Evolutionary conservation across 2,888 invertebrate genomes (phyloP).

Genomic region (Hypsopygia costalis): DNA sequence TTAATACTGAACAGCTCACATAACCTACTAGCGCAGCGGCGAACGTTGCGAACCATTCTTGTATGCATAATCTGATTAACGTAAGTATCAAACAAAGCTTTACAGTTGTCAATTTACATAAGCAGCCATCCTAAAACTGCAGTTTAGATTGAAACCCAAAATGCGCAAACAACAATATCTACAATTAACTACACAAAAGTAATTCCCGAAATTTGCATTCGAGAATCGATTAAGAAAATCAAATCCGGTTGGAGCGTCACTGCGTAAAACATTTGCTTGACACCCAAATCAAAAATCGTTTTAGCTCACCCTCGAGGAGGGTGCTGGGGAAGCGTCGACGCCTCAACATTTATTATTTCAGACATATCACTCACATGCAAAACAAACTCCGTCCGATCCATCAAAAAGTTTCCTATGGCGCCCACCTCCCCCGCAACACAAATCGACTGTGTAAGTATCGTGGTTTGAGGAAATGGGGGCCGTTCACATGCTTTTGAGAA

Average conservation of each 20-base stretch:
- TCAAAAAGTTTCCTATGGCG: conserved; percentile 72
- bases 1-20: conserved; percentile 71
- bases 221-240: conserved; percentile 78
- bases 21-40: conserved; percentile 58
- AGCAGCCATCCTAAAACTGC: conserved; percentile 26
- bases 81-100: conserved; percentile 75
- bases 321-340: conserved; percentile 71
- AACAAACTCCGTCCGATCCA: conserved; percentile 80
- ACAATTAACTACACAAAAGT: conserved; percentile 21
- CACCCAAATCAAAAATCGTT: conserved; percentile 81
- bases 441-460: conserved; percentile 78
- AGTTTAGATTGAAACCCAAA: conserved; percentile 41
- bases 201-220: conserved; percentile 53
- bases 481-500: conserved; percentile 21
- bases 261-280: conserved; percentile 79
- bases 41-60: conserved; percentile 68
- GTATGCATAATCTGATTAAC: conserved; percentile 79
- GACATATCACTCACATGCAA: conserved; percentile 81
- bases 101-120: conserved; percentile 5
- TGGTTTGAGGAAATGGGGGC: conserved; percentile 48
- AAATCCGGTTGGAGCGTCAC: conserved; percentile 71
- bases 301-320: conserved; percentile 70
- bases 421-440: conserved; percentile 51
- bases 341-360: conserved; percentile 81
- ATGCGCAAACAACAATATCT: conserved; percentile 26